These are phyloP conservation scores for Ptilonorhynchus violaceus DNA, from an alignment of 2,113 vertebrate genomes.

Conservation along the genomic window DNA sequence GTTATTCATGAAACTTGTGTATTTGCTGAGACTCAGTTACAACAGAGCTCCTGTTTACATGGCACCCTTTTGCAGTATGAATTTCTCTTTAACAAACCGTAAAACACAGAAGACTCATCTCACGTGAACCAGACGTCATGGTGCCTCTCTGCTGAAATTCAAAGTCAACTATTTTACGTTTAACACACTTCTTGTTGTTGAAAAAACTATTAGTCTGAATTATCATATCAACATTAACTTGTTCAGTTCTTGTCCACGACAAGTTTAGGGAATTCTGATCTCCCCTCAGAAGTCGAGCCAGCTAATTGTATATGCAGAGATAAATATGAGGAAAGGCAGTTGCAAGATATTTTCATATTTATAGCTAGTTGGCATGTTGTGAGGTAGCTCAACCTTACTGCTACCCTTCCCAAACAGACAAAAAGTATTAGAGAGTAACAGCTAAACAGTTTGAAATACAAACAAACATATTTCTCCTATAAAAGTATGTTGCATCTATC, in stretches of 20 bases:
- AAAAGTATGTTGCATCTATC: not conserved
- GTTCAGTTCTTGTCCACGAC: not conserved
- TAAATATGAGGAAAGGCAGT: not conserved
- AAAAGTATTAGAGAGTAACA: not conserved
- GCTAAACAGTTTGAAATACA: not conserved
- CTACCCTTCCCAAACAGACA: not conserved
- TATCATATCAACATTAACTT: not conserved
- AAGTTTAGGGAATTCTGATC: not conserved
- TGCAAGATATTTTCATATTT: not conserved
- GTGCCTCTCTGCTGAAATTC: not conserved
- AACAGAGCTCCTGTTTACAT: not conserved
- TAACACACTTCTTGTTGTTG: not conserved
- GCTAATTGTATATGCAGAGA: not conserved
- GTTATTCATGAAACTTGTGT: not conserved
- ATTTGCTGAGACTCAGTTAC: constrained; percentile 10
- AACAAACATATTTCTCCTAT: not conserved
- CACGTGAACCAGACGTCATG: fast-evolving
- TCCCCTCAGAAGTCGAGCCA: not conserved
- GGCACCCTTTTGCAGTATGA: not conserved
- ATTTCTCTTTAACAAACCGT: not conserved
- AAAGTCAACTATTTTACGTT: not conserved
- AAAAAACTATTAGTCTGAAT: not conserved
- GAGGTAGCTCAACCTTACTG: not conserved
- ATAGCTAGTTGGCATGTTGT: not conserved
- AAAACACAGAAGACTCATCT: not conserved